Evolutionary conservation across 2,797 vertebrate genomes (phyloP).

Genomic region (Xiphophorus birchmanni): DNA sequence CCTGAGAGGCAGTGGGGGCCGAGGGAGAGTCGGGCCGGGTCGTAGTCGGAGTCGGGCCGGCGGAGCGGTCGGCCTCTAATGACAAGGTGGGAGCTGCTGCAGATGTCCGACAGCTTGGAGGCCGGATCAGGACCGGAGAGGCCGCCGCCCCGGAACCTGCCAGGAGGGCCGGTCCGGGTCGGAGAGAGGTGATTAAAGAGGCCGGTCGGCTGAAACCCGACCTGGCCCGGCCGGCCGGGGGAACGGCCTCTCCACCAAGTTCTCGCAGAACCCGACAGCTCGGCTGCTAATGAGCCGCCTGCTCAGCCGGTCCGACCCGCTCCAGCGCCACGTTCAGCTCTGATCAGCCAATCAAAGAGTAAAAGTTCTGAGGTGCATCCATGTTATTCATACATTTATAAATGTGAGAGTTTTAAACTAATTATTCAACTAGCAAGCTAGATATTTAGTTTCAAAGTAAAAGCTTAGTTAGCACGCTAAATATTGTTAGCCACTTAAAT

Average conservation of each 20-base stretch:
- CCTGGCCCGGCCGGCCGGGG: slow-evolving; percentile 38
- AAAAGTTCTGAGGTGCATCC: no score
- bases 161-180: slow-evolving; percentile 42
- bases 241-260: slow-evolving; percentile 46
- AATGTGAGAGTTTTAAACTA: no score
- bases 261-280: slow-evolving; percentile 58
- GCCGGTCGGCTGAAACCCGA: slow-evolving; percentile 70
- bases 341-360: not conserved
- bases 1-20: slow-evolving; percentile 51
- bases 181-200: slow-evolving; percentile 75
- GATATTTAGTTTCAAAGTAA: no score
- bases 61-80: slow-evolving; percentile 78
- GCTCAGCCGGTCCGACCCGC: not conserved
- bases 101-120: slow-evolving; percentile 85
- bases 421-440: no score
- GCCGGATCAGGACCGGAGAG: slow-evolving; percentile 40
- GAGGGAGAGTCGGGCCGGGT: slow-evolving; percentile 66
- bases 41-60: slow-evolving; percentile 49
- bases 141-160: slow-evolving; percentile 47
- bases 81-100: slow-evolving; percentile 76
- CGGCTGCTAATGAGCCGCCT: slow-evolving; percentile 57
- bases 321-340: not conserved
- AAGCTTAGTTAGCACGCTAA: no score
- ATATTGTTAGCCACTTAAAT: no score
- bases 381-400: no score